Base-by-base conservation (phyloP, 2,888 invertebrate species). In the Megamerina dolium region DNA sequence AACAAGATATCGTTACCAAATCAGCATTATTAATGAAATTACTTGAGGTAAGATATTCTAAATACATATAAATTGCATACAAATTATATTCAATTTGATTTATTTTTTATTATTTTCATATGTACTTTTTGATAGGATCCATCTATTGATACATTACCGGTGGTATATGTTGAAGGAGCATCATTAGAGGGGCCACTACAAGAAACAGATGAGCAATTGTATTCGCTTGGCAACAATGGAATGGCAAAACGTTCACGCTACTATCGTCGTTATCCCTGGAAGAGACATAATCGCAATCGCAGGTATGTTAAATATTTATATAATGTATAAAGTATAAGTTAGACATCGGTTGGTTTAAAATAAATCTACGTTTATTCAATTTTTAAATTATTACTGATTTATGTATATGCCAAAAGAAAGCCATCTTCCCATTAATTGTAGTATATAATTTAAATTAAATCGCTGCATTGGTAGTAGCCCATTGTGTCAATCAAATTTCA, bases 221-320 rank as follows among this genome's bases (percentile, higher is more conserved):
- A 23, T 35, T 44, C 46, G n/a, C 48, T 47, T 3, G 21, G 46
- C 4, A 48, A 50, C 0, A 57, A 53, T 19, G 59, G 53, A 12
- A 61, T 65, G 43, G 52, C 60, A 1, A 80, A 80, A 52, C 69
- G 79, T 48, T 74, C 77, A 2, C 74, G 79, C 45, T 78, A 78
- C 56, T 79, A 78, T 59, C 73, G 79, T 49, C 75, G 77, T 51
- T 80, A 79, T 65, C 79, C 80, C 18, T 79, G 78, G 77, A 81
- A 81, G 59, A 72, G 80, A 37, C 78, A 80, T 57, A 78, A 76
- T 47, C 66, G 72, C 59, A 71, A 70, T 51, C 62, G 65, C 43
- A 61, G 65, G 72, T 73, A 55, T 61, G 61, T 41, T n/a, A 6
- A 31, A n/a, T 18, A 29, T 5, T 30, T 8, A 30, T 30, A n/a